A percentile compares a stretch with the other conserved stretches of the same genome.
phyloP scores from a whole-genome alignment of 2,113 vertebrate genomes.

The Pampusana beccarii region DNA sequence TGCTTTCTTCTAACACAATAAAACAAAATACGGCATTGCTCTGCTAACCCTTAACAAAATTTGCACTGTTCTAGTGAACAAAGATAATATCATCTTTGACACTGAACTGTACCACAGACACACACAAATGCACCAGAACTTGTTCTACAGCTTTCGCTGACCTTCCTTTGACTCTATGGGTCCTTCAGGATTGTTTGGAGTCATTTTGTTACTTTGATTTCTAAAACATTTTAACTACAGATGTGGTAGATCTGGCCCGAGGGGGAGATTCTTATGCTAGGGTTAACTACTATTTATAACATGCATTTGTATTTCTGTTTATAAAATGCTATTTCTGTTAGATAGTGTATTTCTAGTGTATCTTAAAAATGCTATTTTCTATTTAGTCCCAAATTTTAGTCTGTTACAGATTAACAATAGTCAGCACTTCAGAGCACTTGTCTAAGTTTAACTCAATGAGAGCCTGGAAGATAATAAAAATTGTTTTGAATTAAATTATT shows the following conservation, averaged over 20 bases:
- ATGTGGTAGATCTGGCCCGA: background rate
- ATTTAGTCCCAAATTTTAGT: background rate
- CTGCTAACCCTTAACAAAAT: background rate
- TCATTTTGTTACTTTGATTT: background rate
- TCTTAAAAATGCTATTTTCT: background rate
- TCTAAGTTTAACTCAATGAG: background rate
- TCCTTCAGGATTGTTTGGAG: background rate
- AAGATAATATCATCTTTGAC: background rate
- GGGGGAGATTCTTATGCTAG: background rate
- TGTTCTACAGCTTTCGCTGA: background rate
- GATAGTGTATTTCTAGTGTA: background rate
- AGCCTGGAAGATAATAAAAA: background rate
- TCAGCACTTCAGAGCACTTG: background rate
- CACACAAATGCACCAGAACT: background rate
- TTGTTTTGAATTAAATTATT: background rate
- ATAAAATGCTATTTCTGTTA: background rate
- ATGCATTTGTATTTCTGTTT: background rate
- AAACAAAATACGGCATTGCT: background rate
- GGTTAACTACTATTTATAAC: background rate
- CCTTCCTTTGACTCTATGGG: rapidly evolving
- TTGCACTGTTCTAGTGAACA: background rate
- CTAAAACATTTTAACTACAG: background rate
- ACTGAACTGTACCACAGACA: background rate
- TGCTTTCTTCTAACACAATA: background rate
- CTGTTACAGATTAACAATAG: background rate